phyloP scores from a whole-genome alignment of 2,113 vertebrate species.

The Amphiprion ocellaris region DNA sequence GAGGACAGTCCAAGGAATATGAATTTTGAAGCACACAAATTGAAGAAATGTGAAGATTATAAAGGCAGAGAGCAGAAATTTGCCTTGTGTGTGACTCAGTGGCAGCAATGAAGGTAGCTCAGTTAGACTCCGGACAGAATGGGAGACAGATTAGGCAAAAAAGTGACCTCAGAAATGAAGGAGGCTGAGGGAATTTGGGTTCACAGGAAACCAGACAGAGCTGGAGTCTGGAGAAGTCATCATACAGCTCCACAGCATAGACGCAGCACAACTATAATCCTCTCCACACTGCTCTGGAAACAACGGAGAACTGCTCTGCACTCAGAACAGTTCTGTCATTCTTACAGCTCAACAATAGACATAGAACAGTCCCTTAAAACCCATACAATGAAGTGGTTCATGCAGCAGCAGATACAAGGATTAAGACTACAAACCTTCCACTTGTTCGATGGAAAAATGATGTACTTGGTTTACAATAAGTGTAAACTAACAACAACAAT shows the following conservation, averaged over 20 bases:
- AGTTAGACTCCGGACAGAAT: not conserved
- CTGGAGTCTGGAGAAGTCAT: conserved; percentile 79
- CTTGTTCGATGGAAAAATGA: no score
- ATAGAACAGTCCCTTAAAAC: not conserved
- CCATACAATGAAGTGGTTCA: not conserved
- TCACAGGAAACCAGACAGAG: conserved; percentile 72
- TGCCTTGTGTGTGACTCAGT: not conserved
- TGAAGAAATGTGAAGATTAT: no score
- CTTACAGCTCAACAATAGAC: not conserved
- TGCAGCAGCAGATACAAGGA: not conserved
- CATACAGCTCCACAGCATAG: conserved; percentile 21
- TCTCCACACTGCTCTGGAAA: conserved; percentile 1
- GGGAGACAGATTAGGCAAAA: not conserved
- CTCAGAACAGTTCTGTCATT: not conserved
- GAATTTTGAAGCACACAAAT: no score
- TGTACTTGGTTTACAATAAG: no score
- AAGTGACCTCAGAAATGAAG: conserved; percentile 8
- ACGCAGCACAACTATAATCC: not conserved
- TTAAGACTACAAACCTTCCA: no score
- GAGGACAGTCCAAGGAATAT: no score
- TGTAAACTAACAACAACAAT: no score
- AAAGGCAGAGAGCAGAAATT: no score
- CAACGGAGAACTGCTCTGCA: not conserved
- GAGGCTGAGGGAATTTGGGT: conserved; percentile 40
- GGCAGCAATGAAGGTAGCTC: not conserved